phyloP scores from a whole-genome alignment of 2,888 invertebrate genomes.

The Acronicta alni region DNA sequence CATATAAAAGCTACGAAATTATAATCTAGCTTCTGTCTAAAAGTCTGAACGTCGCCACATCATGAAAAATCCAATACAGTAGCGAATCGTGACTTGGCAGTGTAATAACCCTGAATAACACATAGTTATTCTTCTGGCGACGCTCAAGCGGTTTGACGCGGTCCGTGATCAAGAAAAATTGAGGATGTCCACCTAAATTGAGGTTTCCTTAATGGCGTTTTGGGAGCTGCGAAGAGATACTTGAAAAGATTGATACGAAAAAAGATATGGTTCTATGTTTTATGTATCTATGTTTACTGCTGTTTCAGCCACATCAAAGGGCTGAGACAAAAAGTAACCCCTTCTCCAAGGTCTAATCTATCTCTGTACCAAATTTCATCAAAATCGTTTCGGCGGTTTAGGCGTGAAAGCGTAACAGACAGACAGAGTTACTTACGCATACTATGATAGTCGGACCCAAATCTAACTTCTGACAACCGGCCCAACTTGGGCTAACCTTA shows the following conservation, averaged over 20 bases:
- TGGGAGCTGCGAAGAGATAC: constrained; percentile 6
- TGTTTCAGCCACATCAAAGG: too few species aligned
- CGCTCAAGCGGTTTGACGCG: constrained; percentile 42
- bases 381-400: too few species aligned
- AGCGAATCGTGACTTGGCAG: constrained; percentile 57
- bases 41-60: constrained; percentile 46
- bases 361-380: too few species aligned
- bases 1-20: constrained; percentile 38
- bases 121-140: constrained; percentile 48
- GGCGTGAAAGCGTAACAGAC: too few species aligned
- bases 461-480: too few species aligned
- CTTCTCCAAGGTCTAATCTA: too few species aligned
- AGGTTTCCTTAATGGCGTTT: constrained; percentile 21
- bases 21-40: constrained; percentile 45
- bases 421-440: too few species aligned
- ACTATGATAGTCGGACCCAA: too few species aligned
- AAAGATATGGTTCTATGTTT: neutral
- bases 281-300: too few species aligned
- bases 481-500: too few species aligned
- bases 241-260: neutral
- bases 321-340: too few species aligned
- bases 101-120: constrained; percentile 52
- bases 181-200: constrained; percentile 29
- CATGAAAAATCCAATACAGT: constrained; percentile 63
- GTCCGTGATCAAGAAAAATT: constrained; percentile 55